Evolutionary conservation across 1,140 invertebrate genomes (phyloP), one percentile per base, ranked within the genome.

Genomic region (Mesaphorura yosii): DNA sequence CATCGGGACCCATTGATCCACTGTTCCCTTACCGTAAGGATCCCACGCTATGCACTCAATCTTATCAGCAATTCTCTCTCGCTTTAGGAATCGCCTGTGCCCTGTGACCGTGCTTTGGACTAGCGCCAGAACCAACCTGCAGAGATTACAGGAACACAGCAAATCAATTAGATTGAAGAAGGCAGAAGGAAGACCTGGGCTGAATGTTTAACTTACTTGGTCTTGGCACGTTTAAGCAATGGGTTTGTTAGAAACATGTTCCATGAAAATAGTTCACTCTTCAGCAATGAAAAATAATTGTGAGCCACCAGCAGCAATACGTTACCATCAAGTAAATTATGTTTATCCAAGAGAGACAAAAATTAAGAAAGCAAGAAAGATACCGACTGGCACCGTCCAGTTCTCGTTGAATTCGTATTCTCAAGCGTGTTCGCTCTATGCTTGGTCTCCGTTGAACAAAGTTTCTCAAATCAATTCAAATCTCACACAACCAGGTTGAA

Each of bases 51-150:
- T 69, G 3, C 80, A 55, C 70, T 88, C 86, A 28, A 87, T 57
- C 75, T 88, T 88, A 29, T 88, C 86, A 6, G 68, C 82, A 27
- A 82, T 65, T 59, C 85, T 74, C 55, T 85, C 82, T 47, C 86
- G 73, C 28, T 81, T 74, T 48, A 66, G 65, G 38, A 75, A 75
- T 29, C 77, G 73, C 60, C 72, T 76, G 62, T 88, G 85, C 12
- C 84, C 84, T 61, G 76, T 83, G 19, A 85, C 80, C 42, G 81
- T 66, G 69, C 86, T 89, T 66, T 86, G 76, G 69, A 84, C 72
- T 50, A 82, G 47, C 1, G 89, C 85, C 76, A 89, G 78, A 1
- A 88, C 73, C 29, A 66, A 57, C 65, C 83, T 86, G 58, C 7
- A 19, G n/a, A n/a, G n/a, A n/a, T 42, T 19, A 42, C 7, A 17